Conservation (phyloP, 1,140 invertebrate genomes). For the Brachionus koreanus region DNA sequence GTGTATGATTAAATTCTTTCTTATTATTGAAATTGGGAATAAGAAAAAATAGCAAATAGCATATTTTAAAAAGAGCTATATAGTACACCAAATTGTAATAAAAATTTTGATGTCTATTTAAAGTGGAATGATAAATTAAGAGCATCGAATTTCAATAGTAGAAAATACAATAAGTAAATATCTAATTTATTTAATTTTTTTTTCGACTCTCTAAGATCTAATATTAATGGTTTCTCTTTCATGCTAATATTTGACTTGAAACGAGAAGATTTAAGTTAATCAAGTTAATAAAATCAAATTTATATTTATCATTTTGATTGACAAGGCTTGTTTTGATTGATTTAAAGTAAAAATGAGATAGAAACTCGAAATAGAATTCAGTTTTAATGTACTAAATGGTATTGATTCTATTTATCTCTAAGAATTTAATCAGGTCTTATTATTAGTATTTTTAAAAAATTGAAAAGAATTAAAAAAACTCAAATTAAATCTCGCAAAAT, state of each 20-base stretch:
- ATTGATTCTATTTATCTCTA: not conserved
- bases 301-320: not conserved
- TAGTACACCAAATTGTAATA: not conserved
- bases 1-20: not conserved
- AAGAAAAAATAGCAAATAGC: not conserved
- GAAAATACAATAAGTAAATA: not conserved
- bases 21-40: not conserved
- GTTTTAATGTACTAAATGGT: not conserved
- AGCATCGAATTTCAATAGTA: not conserved
- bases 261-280: not conserved
- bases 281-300: not conserved
- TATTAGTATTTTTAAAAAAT: not conserved
- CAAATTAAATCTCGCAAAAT: not conserved
- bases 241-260: not conserved
- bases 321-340: not conserved
- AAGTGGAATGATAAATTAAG: not conserved
- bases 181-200: constrained; percentile 16
- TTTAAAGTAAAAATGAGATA: not conserved
- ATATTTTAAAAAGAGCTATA: not conserved
- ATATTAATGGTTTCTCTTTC: not conserved
- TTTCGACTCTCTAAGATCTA: not conserved
- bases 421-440: not conserved
- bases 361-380: not conserved
- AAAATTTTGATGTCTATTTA: not conserved
- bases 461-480: not conserved